These are phyloP conservation scores for Sarcophaga rosellei DNA, from an alignment of 2,888 invertebrate genomes.

Conservation along the genomic window DNA sequence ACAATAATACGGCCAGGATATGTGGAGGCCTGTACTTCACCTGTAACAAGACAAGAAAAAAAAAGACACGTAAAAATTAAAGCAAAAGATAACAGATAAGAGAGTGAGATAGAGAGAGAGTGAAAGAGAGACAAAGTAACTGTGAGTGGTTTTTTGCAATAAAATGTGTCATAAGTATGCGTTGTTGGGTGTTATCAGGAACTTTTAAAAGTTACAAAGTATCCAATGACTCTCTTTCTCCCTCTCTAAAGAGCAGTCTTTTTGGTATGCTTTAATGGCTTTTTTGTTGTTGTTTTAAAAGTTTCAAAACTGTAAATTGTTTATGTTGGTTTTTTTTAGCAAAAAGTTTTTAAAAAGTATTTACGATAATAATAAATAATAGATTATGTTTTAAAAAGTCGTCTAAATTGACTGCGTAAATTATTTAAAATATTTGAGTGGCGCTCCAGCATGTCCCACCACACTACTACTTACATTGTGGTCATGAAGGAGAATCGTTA, in stretches of 20 bases:
- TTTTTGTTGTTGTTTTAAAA: neutral
- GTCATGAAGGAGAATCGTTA: too few relatives aligned
- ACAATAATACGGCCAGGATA: slow-evolving; percentile 86
- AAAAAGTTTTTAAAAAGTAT: slow-evolving; percentile 20
- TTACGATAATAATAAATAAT: slow-evolving; percentile 20
- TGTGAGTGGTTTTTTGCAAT: neutral
- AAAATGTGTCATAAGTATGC: neutral
- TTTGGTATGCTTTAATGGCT: neutral
- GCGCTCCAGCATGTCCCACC: too few relatives aligned
- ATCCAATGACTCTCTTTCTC: too few relatives aligned
- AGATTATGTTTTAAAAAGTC: slow-evolving; percentile 1
- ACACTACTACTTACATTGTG: too few relatives aligned
- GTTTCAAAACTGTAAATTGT: slow-evolving; percentile 19
- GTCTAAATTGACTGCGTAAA: neutral
- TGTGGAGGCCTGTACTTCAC: slow-evolving; percentile 86
- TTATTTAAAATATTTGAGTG: neutral
- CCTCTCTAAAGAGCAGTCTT: too few relatives aligned
- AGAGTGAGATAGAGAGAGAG: too few relatives aligned
- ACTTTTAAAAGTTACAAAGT: too few relatives aligned
- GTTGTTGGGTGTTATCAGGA: too few relatives aligned
- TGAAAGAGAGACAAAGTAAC: too few relatives aligned
- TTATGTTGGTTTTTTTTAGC: slow-evolving; percentile 2
- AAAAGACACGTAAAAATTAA: neutral
- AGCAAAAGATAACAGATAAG: neutral
- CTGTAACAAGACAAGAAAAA: slow-evolving; percentile 70